A percentile compares a stretch with the other conserved stretches of the same genome.
phyloP scores from a whole-genome alignment of 2,888 invertebrate genomes.

The Nemurella pictetii region DNA sequence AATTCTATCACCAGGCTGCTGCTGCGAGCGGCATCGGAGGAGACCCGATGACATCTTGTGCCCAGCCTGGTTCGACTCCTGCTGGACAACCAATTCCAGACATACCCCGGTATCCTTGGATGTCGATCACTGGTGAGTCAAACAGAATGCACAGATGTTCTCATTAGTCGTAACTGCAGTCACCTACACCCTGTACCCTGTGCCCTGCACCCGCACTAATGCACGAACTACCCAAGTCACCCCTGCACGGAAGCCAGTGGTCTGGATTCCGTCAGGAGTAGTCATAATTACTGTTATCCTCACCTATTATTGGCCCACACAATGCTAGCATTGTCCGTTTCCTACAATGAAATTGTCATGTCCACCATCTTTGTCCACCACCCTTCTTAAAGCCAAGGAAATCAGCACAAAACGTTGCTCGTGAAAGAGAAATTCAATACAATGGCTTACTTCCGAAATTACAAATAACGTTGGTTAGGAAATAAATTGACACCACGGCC shows the following conservation, averaged over 20 bases:
- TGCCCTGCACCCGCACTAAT: no score
- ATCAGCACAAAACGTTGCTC: background rate
- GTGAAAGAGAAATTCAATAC: no score
- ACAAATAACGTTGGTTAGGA: no score
- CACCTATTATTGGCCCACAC: background rate
- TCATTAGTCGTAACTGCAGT: background rate
- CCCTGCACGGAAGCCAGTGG: no score
- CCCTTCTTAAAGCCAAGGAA: background rate
- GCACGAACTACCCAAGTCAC: no score
- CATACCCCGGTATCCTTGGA: constrained; percentile 93
- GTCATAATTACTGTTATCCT: no score
- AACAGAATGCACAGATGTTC: background rate
- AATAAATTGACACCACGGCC: no score
- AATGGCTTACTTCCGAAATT: no score
- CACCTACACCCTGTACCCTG: background rate
- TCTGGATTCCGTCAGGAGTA: no score
- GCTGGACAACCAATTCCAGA: constrained; percentile 88
- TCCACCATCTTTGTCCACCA: no score
- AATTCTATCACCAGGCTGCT: constrained; percentile 86
- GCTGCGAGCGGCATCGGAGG: constrained; percentile 66
- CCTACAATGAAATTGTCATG: background rate
- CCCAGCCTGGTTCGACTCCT: constrained; percentile 67
- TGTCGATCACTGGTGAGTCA: constrained; percentile 91
- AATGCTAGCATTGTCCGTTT: background rate
- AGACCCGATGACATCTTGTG: constrained; percentile 80